Base-by-base conservation (phyloP, 2,113 vertebrate species). In the Zosterops borbonicus region DNA sequence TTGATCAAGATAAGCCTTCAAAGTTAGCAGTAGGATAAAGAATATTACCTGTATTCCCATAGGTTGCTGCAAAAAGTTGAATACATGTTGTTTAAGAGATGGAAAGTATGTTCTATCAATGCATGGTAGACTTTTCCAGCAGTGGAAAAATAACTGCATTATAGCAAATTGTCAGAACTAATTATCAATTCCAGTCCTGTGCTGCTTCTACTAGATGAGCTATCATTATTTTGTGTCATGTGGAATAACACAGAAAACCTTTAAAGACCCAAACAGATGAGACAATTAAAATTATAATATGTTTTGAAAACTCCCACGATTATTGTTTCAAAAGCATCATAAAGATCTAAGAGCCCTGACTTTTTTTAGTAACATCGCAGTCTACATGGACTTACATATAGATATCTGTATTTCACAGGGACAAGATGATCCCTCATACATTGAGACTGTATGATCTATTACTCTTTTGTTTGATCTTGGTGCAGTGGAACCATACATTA, bases 1-100 rank as follows among this genome's bases (percentile, higher is more conserved):
- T 50, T 75, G 58, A 87, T 68, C 29, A 42, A 53, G 78, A 63
- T 11, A 42, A 81, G 5, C 17, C 18, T 69, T 58, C 15, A 31
- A 65, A 70, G 25, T 65, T 23, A 63, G 9, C 12, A 35, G 21
- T 14, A 42, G 35, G 9, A 84, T 78, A 41, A 37, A 74, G 65
- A 89, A 42, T 46, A 23, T 69, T 77, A 16, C 64, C 42, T 53
- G 5, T n/a, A 33, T 33, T 87, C 15, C 14, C 52, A 7, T 6
- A 29, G 20, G 10, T 7, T 59, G n/a, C 12, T 50, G 50, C 31
- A 71, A 79, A 85, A 79, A 10, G 15, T 73, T 53, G 27, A 77
- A 53, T 49, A 49, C 0, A 0, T 64, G 17, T 28, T 59, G 9
- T 52, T 1, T 58, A 8, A n/a, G 24, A 69, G 16, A 37, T 18